Evolutionary conservation across 2,797 vertebrate species (phyloP).

Genomic region (Hypotaenidia okinawae): DNA sequence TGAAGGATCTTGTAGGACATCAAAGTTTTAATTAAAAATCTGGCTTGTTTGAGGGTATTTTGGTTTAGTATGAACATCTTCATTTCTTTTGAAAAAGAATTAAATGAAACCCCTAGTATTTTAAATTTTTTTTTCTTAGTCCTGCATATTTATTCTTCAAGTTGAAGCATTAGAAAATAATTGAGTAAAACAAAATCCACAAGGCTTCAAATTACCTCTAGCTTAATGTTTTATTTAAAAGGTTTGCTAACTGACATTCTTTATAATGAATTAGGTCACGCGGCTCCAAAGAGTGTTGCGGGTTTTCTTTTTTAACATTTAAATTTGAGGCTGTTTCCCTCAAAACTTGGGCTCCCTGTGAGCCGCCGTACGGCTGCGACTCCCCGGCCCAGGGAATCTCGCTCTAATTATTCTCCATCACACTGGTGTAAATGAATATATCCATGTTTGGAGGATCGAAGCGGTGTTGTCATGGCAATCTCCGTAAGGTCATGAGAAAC

Average conservation of each 20-base stretch:
- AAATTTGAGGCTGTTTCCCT: slow-evolving; percentile 46
- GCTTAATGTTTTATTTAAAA: slow-evolving; percentile 74
- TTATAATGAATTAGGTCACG: slow-evolving; percentile 66
- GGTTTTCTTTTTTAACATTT: slow-evolving; percentile 43
- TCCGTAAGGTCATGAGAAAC: slow-evolving; percentile 26
- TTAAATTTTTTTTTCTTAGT: not conserved
- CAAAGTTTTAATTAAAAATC: slow-evolving; percentile 57
- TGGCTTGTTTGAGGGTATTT: slow-evolving; percentile 21
- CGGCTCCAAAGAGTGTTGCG: slow-evolving; percentile 41
- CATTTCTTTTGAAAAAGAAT: slow-evolving; percentile 50
- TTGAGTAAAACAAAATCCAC: slow-evolving; percentile 73
- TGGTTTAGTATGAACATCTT: slow-evolving; percentile 48
- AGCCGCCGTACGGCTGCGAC: not conserved
- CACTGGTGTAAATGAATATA: slow-evolving; percentile 52
- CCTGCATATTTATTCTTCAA: slow-evolving; percentile 69
- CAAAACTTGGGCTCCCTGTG: not conserved
- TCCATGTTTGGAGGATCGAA: slow-evolving; percentile 41
- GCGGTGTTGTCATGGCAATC: slow-evolving; percentile 65
- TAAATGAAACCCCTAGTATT: slow-evolving; percentile 40
- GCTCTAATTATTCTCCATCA: slow-evolving; percentile 57
- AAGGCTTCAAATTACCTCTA: slow-evolving; percentile 70
- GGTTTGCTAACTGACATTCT: slow-evolving; percentile 67
- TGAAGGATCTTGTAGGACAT: slow-evolving; percentile 42
- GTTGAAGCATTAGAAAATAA: slow-evolving; percentile 71
- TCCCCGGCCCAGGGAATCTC: slow-evolving; percentile 27